phyloP scores from a whole-genome alignment of 2,113 vertebrate genomes.

The Grallaria varia region DNA sequence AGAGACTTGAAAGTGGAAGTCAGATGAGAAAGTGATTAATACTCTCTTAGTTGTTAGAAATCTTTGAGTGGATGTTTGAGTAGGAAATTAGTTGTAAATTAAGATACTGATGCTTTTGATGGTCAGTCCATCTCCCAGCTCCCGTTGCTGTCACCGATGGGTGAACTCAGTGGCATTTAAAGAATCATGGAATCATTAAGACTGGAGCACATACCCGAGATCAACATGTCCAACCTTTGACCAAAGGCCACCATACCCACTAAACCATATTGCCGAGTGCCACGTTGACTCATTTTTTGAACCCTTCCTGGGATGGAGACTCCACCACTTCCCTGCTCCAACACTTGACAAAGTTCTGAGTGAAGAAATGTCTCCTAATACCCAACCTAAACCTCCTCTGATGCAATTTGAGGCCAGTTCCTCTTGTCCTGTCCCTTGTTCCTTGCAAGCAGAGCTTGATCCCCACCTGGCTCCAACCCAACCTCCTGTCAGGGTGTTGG shows the following conservation, averaged over 20 bases:
- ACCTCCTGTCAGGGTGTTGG: neutral
- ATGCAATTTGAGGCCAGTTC: fast-evolving
- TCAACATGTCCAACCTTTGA: neutral
- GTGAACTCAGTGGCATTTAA: neutral
- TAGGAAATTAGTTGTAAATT: neutral
- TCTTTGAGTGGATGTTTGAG: neutral
- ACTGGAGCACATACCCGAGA: neutral
- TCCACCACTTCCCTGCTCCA: neutral
- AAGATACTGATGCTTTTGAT: neutral
- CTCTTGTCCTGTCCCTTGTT: neutral
- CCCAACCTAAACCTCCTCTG: neutral
- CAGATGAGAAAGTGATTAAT: neutral
- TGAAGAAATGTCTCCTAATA: neutral
- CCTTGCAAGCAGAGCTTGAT: fast-evolving
- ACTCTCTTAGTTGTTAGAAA: neutral
- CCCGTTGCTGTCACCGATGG: neutral
- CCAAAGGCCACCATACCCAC: neutral
- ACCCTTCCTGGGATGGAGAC: neutral
- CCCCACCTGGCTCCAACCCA: neutral
- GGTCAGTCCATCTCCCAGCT: neutral
- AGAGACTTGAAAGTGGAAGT: neutral
- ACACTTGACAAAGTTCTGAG: neutral
- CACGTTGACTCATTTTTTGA: neutral
- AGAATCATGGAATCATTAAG: neutral
- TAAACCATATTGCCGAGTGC: neutral